Base-by-base conservation (phyloP, 2,888 invertebrate genomes). In the Aporophyla nigra region DNA sequence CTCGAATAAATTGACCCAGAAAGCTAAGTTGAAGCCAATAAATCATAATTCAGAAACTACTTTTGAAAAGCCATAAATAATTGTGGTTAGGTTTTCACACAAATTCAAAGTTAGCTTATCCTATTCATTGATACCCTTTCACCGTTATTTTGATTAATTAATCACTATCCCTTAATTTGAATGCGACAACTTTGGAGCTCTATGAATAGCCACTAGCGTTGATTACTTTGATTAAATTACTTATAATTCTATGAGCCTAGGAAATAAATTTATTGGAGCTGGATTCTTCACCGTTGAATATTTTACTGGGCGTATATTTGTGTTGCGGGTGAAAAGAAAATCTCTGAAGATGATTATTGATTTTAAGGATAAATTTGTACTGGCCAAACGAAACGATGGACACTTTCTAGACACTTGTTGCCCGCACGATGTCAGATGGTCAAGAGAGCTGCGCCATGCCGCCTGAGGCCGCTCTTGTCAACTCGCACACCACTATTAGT, bases 61-160 rank as follows among this genome's bases (percentile, higher is more conserved):
- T 77, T 74, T 51, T 51, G 78, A 74, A 81, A 88, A 81, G 43
- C 70, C 61, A 76, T 62, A 59, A 79, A 79, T 73, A 79, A 78
- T 68, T 10, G 61, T 21, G 71, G 71, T 71, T 63, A 2, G 12
- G 19, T 79, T 74, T 71, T 74, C 75, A 71, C 24, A 69, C 69
- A 73, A 82, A 85, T 77, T 68, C 73, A 74, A 78, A 82, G 73
- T 77, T 72, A 73, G 74, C 68, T 67, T 40, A 43, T 66, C 63
- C 86, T 62, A 86, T 87, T 88, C 86, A 88, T 79, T 73, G 76
- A 56, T 62, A 68, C 74, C 85, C 82, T 85, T 84, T 83, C 75
- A 80, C 74, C 79, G 84, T 85, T 89, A 86, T 90, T 90, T 90
- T 91, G 89, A 93, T 93, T 93, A 93, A 93, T 93, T 93, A 93